Evolutionary conservation across 2,888 invertebrate species (phyloP), one percentile per base, ranked within the genome.

Genomic region (Agriotes lineatus): DNA sequence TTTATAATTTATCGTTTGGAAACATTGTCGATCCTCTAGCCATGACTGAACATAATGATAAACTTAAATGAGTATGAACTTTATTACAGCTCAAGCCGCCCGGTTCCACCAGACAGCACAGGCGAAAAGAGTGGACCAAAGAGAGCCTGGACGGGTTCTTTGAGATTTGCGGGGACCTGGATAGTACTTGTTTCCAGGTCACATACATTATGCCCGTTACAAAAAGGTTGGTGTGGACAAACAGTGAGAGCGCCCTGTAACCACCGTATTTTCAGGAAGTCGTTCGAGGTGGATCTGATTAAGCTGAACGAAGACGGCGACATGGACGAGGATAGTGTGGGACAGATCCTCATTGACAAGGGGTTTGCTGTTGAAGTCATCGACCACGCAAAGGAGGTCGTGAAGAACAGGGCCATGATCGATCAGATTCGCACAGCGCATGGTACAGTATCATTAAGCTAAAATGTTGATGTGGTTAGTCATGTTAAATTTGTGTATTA

Each of bases 41-140:
- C n/a, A n/a, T n/a, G n/a, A n/a, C n/a, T n/a, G n/a, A n/a, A n/a
- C n/a, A n/a, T n/a, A n/a, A n/a, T n/a, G n/a, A n/a, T n/a, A n/a
- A n/a, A n/a, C n/a, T n/a, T n/a, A n/a, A n/a, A n/a, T n/a, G n/a
- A n/a, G n/a, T n/a, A n/a, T n/a, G n/a, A n/a, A n/a, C n/a, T n/a
- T 42, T 7, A 16, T 48, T 62, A 2, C 37, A 70, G 70, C n/a
- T 70, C 2, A 52, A 67, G 44, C 70, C 70, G 9, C 42, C 56
- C 3, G 54, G 45, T 37, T 63, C 63, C 5, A 44, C 37, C 6
- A 10, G 9, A 37, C 6, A 33, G 0, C 19, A 12, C 7, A 39
- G 16, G 20, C 7, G 50, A 5, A 25, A n/a, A 18, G n/a, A 30
- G 1, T 70, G 70, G 70, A 19, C 67, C 2, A 10, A 22, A 1